A percentile compares a stretch with the other conserved stretches of the same genome.
phyloP scores from a whole-genome alignment of 2,888 invertebrate species.

The Aethes cnicana region DNA sequence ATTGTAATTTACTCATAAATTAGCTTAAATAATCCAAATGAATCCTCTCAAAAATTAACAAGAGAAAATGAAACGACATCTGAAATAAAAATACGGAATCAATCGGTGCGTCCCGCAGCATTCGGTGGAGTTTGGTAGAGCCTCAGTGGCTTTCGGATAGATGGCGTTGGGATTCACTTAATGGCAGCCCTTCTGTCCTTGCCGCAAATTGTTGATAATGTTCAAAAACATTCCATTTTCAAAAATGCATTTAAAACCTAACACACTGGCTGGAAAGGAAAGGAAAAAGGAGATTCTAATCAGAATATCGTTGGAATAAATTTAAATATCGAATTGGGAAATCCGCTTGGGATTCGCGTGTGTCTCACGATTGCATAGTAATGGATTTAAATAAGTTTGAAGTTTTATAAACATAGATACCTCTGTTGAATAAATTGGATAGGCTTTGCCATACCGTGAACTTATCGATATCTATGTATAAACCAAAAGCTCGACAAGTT shows the following conservation, averaged over 20 bases:
- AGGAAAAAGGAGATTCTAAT: constrained; percentile 35
- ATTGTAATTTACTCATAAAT: too few relatives aligned
- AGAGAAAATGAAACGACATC: constrained; percentile 2
- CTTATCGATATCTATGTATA: too few relatives aligned
- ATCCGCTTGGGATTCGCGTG: constrained; percentile 24
- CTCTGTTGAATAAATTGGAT: too few relatives aligned
- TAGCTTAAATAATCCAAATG: background rate
- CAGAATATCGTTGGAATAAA: constrained; percentile 50
- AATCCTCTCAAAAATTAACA: background rate
- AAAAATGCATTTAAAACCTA: constrained; percentile 10
- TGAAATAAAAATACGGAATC: constrained; percentile 35
- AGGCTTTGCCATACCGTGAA: too few relatives aligned
- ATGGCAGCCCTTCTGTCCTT: constrained; percentile 55
- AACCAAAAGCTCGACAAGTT: too few relatives aligned
- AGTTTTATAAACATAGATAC: background rate
- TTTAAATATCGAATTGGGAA: constrained; percentile 50
- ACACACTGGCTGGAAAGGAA: background rate
- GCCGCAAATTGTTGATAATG: constrained; percentile 42
- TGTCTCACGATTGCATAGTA: constrained; percentile 5
- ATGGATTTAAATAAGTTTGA: constrained; percentile 15
- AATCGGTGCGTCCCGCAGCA: constrained; percentile 71
- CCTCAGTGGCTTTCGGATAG: constrained; percentile 78
- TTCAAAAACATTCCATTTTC: constrained; percentile 43
- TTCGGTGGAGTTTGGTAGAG: constrained; percentile 69
- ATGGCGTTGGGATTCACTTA: constrained; percentile 75